Base-by-base conservation (phyloP, 2,888 invertebrate species). In the Heteromurus nitidus region DNA sequence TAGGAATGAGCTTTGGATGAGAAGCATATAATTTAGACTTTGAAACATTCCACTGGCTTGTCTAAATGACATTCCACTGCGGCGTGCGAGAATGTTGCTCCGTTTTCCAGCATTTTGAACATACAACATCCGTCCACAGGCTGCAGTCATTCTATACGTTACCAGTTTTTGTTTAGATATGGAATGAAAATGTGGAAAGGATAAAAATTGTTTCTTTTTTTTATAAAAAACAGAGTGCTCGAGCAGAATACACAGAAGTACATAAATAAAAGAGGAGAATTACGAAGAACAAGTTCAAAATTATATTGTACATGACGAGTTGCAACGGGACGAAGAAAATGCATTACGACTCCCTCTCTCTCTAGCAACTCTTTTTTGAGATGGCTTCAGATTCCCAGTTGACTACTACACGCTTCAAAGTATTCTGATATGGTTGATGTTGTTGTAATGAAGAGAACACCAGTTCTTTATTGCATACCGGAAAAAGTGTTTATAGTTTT, bases 211-310 rank as follows among this genome's bases (percentile, higher is more conserved):
- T 24, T 55, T 55, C 55, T 9, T 31, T 30, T 18, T 30, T 28
- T 9, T 9, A 13, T 36, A 36, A 36, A 36, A 50, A n/a, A 18
- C 50, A 26, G 30, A 30, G 30, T 16, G 44, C 16, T 31, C 18
- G 13, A 24, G 53, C 60, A 62, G 47, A 62, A 73, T 73, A 22
- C 24, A 30, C 73, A 30, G 30, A 36, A 65, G 50, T 26, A 74
- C 74, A 65, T 53, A 74, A 64, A 74, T 74, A 74, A 65, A 74
- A n/a, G 44, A 50, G 65, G 62, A 18, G 65, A 74, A 74, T 74
- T 74, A 74, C 64, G 9, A 72, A n/a, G n/a, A n/a, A 60, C 44
- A 74, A 74, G 74, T 36, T 74, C 16, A 74, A 72, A 74, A 74
- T 65, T 74, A 53, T 53, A 74, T 74, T 70, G 47, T 62, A 62